Evolutionary conservation across 1,140 invertebrate species (phyloP), one percentile per base, ranked within the genome.

Genomic region (Hesperophylax magnus): DNA sequence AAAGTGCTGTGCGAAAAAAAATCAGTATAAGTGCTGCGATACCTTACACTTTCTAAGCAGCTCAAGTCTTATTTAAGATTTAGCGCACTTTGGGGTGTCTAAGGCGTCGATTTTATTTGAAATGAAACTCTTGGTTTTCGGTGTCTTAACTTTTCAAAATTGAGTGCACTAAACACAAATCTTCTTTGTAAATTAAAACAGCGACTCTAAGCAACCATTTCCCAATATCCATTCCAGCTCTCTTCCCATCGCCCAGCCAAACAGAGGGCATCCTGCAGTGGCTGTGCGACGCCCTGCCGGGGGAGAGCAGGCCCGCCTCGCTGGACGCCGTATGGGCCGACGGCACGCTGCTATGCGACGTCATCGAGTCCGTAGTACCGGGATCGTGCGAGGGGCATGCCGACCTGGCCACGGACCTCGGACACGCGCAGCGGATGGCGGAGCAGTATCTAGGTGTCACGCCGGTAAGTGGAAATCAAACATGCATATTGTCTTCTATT

Each of bases 291-390:
- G 85, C 85, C 2, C 87, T 88, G 7, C 86, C 88, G 0, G 86
- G 88, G 58, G 83, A 87, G 39, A 86, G 87, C 52, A 87, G 83
- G 52, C 54, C 67, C 14, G 58, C 86, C 53, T 85, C 86, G 54
- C 69, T 90, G 78, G 88, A 89, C 71, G 86, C 88, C 11, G 87
- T 92, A 18, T 92, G 92, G 92, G 85, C 86, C 3, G 91, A 92
- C 81, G 92, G 92, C 22, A 91, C 91, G 84, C 87, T 92, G 22
- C 84, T 92, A 2, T 93, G 92, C 82, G 91, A 90, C 7, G 87
- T 91, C 15, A 86, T 93, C 20, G 91, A 92, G 79, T 86, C 88
- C 6, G 90, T 89, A 0, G 85, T 92, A 3, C 91, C 92, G 8
- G 91, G 91, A 34, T 90, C 91, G 3, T 92, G 91, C 85, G 86